Evolutionary conservation across 2,797 vertebrate genomes (phyloP), one percentile per base, ranked within the genome.

Genomic region (Caiman crocodilus): DNA sequence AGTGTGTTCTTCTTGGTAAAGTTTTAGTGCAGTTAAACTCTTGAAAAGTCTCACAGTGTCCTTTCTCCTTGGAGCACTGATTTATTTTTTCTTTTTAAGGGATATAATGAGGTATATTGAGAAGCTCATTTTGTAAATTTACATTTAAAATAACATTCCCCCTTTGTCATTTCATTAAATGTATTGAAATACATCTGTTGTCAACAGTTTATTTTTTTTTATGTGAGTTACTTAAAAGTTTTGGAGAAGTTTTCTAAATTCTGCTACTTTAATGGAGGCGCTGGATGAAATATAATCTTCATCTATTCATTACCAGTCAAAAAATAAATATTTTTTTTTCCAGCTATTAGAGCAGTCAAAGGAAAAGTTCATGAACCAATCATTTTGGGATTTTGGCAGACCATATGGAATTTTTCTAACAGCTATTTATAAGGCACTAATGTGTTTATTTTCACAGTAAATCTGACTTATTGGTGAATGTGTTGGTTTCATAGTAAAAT

Each of bases 381-480:
- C 94, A 94, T 96, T 92, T 91, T 92, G 82, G 83, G 81, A 85
- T 96, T 96, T 97, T 97, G 96, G 96, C 96, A 97, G 88, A 87
- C 96, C 93, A 93, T 96, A 97, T 75, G 92, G 94, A 96, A 96
- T 95, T 91, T 95, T 95, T 96, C 95, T 96, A 96, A 94, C 94
- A 92, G 91, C 95, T 96, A 96, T 97, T 96, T 97, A 96, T 96
- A 96, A 94, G 94, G 94, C 91, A 79, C 83, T 97, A 94, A 94
- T 95, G 94, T 96, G 96, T 97, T 97, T 97, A 97, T 97, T 97
- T 97, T 97, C 93, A 95, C 95, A 97, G 93, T 96, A 97, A 96
- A 97, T 94, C 87, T 95, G 94, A 96, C 94, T 95, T 97, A 97
- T 96, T 96, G 91, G 95, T 95, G 97, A 95, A 97, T 96, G 94